Conservation (phyloP, 1,140 invertebrate species). For the Atta cephalotes region DNA sequence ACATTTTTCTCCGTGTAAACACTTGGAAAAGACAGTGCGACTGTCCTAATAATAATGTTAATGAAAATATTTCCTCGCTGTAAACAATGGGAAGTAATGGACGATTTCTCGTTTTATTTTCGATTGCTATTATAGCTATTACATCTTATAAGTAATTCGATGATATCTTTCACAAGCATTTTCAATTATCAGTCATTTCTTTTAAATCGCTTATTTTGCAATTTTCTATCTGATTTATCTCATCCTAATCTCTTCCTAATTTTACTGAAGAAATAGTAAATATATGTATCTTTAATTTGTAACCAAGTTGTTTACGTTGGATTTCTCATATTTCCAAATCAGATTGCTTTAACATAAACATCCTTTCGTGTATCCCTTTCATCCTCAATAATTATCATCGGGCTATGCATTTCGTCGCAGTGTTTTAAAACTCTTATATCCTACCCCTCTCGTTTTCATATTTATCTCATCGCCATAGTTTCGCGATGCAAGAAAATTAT, state of each 20-base stretch:
- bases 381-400: neutral
- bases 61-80: slow-evolving; percentile 50
- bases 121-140: neutral
- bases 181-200: neutral
- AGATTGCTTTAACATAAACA: neutral
- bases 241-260: too few relatives aligned
- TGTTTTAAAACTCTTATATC: slow-evolving; percentile 11
- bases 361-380: neutral
- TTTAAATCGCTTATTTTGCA: neutral
- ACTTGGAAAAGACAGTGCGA: slow-evolving; percentile 48
- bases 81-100: slow-evolving; percentile 21
- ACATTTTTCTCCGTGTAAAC: slow-evolving; percentile 16
- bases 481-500: slow-evolving; percentile 35
- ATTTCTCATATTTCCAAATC: neutral
- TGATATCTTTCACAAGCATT: neutral
- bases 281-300: neutral
- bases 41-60: slow-evolving; percentile 50
- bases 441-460: neutral
- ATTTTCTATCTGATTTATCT: neutral
- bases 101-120: neutral
- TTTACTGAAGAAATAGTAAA: neutral
- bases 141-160: neutral
- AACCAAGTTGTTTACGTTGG: neutral
- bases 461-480: slow-evolving; percentile 12
- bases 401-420: neutral